These are phyloP conservation scores for Andrena bucephala DNA, from an alignment of 2,888 invertebrate genomes.

Conservation along the genomic window DNA sequence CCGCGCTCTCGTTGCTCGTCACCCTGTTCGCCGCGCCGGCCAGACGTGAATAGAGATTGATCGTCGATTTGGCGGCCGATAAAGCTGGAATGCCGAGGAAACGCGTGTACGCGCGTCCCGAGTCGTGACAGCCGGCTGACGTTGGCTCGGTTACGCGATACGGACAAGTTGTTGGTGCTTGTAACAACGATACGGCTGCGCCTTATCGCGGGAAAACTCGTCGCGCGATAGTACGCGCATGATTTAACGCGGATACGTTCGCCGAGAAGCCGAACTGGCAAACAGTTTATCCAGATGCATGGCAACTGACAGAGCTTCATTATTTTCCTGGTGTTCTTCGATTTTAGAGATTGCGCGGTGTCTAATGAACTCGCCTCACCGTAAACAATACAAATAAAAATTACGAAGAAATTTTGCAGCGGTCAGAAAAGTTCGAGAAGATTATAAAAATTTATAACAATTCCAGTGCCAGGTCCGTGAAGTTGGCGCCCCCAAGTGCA, in stretches of 20 bases:
- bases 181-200: constrained; percentile 50
- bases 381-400: too few relatives aligned
- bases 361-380: background rate
- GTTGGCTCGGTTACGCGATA: constrained; percentile 52
- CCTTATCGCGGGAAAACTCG: constrained; percentile 39
- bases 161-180: constrained; percentile 60
- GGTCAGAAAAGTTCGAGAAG: too few relatives aligned
- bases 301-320: background rate
- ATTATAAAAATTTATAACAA: too few relatives aligned
- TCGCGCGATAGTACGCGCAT: constrained; percentile 10
- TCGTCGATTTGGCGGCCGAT: constrained; percentile 61
- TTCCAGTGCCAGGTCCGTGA: too few relatives aligned
- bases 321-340: background rate
- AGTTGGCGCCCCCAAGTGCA: too few relatives aligned
- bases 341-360: background rate
- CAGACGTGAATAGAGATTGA: constrained; percentile 63
- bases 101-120: constrained; percentile 42
- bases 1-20: constrained; percentile 17
- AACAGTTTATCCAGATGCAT: background rate
- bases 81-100: constrained; percentile 60
- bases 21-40: constrained; percentile 7
- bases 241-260: background rate
- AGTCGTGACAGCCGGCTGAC: constrained; percentile 56
- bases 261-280: background rate
- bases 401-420: too few relatives aligned